These are phyloP conservation scores for Lamprotornis superbus DNA, from an alignment of 2,113 vertebrate species.

Conservation along the genomic window DNA sequence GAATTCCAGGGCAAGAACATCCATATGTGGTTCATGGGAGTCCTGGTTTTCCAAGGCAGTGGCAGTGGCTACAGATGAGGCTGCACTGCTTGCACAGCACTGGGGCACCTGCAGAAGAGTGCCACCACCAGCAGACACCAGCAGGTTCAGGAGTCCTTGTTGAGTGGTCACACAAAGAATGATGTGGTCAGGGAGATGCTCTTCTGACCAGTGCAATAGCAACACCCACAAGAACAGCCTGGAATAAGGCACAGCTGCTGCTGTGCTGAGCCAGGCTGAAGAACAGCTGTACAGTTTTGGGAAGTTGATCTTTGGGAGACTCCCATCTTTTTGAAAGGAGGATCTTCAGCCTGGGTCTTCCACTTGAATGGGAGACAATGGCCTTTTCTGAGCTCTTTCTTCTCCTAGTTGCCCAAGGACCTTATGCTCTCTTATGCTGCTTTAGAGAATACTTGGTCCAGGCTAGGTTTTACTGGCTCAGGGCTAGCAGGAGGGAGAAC, in stretches of 20 bases:
- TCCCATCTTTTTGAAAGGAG: not conserved
- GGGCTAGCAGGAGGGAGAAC: not conserved
- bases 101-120: not conserved
- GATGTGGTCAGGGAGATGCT: not conserved
- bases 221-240: not conserved
- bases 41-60: not conserved
- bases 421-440: not conserved
- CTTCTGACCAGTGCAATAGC: not conserved
- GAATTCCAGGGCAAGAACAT: not conserved
- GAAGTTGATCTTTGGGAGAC: not conserved
- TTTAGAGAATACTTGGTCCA: not conserved
- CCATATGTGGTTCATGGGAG: rapidly evolving
- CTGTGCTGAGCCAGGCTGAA: not conserved
- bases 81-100: rapidly evolving
- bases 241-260: not conserved
- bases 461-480: not conserved
- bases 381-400: not conserved
- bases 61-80: not conserved
- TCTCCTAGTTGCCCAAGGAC: not conserved
- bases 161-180: not conserved
- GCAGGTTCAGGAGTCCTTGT: not conserved
- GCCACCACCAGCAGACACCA: not conserved
- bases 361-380: not conserved
- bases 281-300: not conserved
- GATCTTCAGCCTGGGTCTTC: not conserved